phyloP scores from a whole-genome alignment of 1,140 invertebrate species.

The Coboldia fuscipes region DNA sequence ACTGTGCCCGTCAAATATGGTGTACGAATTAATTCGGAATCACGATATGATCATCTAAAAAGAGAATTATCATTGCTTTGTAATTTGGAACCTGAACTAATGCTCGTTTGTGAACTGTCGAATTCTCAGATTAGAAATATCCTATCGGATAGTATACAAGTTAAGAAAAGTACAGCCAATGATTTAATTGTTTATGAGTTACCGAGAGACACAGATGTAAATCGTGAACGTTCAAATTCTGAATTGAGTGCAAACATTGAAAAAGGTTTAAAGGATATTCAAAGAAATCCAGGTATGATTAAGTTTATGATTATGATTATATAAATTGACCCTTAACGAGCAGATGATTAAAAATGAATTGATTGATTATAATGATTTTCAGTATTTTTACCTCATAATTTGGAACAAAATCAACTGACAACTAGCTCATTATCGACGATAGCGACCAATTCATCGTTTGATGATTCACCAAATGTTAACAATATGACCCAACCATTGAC shows the following conservation, averaged over 20 bases:
- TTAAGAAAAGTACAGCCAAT: slow-evolving; percentile 16
- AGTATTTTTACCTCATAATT: slow-evolving; percentile 4
- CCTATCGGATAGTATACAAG: slow-evolving; percentile 20
- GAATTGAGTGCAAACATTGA: slow-evolving; percentile 17
- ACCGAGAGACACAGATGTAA: slow-evolving; percentile 11
- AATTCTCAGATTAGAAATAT: slow-evolving; percentile 36
- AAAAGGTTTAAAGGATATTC: slow-evolving; percentile 19
- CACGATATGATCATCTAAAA: slow-evolving; percentile 49
- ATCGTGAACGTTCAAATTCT: slow-evolving; percentile 12
- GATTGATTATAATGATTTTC: no score
- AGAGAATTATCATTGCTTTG: slow-evolving; percentile 41
- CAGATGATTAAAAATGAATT: no score
- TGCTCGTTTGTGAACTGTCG: slow-evolving; percentile 45
- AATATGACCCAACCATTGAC: no score
- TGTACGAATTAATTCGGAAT: slow-evolving; percentile 54
- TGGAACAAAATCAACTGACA: slow-evolving; percentile 2
- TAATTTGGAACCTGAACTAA: slow-evolving; percentile 30
- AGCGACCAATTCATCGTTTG: background rate
- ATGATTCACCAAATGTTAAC: no score
- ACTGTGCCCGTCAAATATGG: slow-evolving; percentile 64
- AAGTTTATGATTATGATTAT: background rate
- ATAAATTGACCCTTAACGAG: background rate
- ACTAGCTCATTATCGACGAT: background rate
- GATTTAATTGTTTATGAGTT: slow-evolving; percentile 21
- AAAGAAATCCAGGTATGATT: slow-evolving; percentile 14